These are phyloP conservation scores for Tragulus kanchil DNA, from an alignment of 2,113 vertebrate genomes.

Conservation along the genomic window DNA sequence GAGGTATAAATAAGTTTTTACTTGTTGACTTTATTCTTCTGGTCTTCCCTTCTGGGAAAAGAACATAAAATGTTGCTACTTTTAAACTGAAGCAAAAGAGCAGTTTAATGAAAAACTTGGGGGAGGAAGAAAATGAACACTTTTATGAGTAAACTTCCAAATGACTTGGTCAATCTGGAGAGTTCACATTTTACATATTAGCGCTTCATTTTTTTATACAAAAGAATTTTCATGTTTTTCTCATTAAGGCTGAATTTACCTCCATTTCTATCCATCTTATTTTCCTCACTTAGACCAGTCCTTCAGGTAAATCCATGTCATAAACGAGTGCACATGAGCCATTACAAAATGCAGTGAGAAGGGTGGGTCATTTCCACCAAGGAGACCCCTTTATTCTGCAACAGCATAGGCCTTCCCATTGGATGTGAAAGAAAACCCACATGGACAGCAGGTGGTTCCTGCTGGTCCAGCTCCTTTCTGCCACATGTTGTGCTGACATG, in stretches of 20 bases:
- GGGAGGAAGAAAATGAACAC: constrained; percentile 63
- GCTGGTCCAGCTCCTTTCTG: not conserved
- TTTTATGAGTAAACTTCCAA: constrained; percentile 74
- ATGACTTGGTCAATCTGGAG: constrained; percentile 66
- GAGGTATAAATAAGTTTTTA: constrained; percentile 76
- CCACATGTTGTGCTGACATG: not conserved
- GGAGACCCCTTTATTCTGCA: constrained; percentile 9
- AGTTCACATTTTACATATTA: constrained; percentile 75
- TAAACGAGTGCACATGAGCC: not conserved
- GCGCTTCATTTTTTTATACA: not conserved
- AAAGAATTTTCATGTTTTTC: constrained; percentile 77
- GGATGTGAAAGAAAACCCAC: not conserved
- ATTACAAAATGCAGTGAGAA: not conserved
- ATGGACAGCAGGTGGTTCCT: not conserved
- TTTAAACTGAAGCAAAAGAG: constrained; percentile 66
- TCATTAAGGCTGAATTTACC: constrained; percentile 69
- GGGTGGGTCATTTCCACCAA: not conserved
- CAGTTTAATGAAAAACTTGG: constrained; percentile 77
- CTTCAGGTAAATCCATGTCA: constrained; percentile 31
- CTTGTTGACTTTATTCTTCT: constrained; percentile 75
- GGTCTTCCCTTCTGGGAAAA: constrained; percentile 68
- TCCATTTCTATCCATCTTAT: constrained; percentile 41
- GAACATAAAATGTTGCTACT: constrained; percentile 72
- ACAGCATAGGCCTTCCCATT: not conserved
- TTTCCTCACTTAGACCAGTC: constrained; percentile 43